A percentile compares a stretch with the other conserved stretches of the same genome.
Evolutionary conservation across 2,888 invertebrate genomes (phyloP).

Genomic region (Drosophila fulvimacula): DNA sequence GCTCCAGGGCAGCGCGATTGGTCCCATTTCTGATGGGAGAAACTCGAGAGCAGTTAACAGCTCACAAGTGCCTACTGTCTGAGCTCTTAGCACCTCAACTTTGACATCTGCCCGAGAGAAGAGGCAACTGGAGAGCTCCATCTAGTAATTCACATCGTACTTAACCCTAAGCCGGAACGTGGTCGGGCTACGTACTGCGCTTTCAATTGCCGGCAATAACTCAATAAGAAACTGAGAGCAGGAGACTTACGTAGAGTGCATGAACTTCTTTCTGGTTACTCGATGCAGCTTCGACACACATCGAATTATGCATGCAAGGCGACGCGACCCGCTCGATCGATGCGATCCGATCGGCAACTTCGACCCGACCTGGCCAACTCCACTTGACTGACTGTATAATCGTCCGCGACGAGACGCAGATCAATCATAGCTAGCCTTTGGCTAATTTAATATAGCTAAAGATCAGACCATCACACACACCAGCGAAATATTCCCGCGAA

Average conservation of each 20-base stretch:
- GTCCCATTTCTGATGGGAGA: neutral
- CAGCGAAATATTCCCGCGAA: slow-evolving; percentile 76
- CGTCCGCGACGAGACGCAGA: slow-evolving; percentile 71
- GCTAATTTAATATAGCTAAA: slow-evolving; percentile 81
- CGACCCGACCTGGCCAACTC: slow-evolving; percentile 54
- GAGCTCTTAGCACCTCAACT: slow-evolving; percentile 6
- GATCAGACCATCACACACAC: slow-evolving; percentile 69
- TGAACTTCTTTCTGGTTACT: slow-evolving; percentile 35
- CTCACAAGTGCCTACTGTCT: slow-evolving; percentile 1
- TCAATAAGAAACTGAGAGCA: slow-evolving; percentile 58
- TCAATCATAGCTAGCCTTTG: slow-evolving; percentile 75
- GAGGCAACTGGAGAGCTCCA: slow-evolving; percentile 2
- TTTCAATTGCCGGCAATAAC: slow-evolving; percentile 77
- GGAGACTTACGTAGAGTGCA: slow-evolving; percentile 28
- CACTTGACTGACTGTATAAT: slow-evolving; percentile 62
- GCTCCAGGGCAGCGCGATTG: slow-evolving; percentile 18
- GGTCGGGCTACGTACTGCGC: slow-evolving; percentile 42
- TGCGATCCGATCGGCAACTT: slow-evolving; percentile 36
- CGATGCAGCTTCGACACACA: slow-evolving; percentile 70
- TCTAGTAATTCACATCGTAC: slow-evolving; percentile 35
- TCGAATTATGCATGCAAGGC: slow-evolving; percentile 75
- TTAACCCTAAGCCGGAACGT: slow-evolving; percentile 72
- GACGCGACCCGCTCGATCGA: slow-evolving; percentile 51
- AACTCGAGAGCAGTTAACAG: neutral
- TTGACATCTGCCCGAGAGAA: slow-evolving; percentile 15